Evolutionary conservation across 2,888 invertebrate species (phyloP), one percentile per base, ranked within the genome.

Genomic region (Limnephilus auricula): DNA sequence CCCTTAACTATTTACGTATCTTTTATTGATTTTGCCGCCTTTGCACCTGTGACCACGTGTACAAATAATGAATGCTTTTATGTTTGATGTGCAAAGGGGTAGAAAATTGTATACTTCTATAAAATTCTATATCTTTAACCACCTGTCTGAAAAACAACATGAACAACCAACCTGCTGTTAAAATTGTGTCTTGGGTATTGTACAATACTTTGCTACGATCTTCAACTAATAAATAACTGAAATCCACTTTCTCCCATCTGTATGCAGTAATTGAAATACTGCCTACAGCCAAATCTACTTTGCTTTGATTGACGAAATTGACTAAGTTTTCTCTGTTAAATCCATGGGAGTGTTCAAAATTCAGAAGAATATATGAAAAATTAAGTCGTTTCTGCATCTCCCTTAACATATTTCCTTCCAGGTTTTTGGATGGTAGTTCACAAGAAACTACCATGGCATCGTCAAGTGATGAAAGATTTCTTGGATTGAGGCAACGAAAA

Each of bases 261-360:
- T 0, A 15, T 12, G 34, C 50, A 25, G 90, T 88, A 10, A 90
- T 80, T 15, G 82, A 80, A 6, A 90, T 50, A 50, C 90, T 88
- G 2, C 90, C 90, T 50, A 90, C 65, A 18, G 80, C 82, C 90
- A 87, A 82, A 65, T 90, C 87, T 10, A 34, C 79, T 15, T 25
- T 25, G 13, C 86, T 40, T 15, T 79, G 78, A 31, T 88, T 90
- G n/a, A 65, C 65, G 6, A 25, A 65, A 9, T 65, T n/a, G 9
- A 65, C 9, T 65, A 65, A 65, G 9, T 65, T 65, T 65, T 65
- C n/a, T n/a, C 65, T 65, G 65, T 65, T n/a, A 65, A 9, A n/a
- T 6, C 79, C 79, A 79, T 15, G 15, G 0, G 30, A 78, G 30
- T n/a, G 15, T 30, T 30, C 25, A n/a, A 30, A 45, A 31, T 45